phyloP scores from a whole-genome alignment of 2,888 invertebrate species.

The Seladonia tumulorum region DNA sequence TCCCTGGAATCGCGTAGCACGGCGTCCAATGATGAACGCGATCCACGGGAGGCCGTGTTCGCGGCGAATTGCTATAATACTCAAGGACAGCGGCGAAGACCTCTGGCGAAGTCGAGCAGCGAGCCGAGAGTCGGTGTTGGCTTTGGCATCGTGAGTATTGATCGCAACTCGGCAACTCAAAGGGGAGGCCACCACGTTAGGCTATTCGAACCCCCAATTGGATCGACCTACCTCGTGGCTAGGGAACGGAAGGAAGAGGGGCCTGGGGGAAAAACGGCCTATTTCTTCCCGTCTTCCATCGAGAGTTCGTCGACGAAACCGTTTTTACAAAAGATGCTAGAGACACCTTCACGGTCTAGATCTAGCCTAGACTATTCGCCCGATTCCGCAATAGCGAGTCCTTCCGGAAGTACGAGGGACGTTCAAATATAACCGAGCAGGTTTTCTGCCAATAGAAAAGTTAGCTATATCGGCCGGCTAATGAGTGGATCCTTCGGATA shows the following conservation, averaged over 20 bases:
- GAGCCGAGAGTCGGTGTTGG: conserved; percentile 63
- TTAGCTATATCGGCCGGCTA: background rate
- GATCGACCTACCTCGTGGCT: conserved; percentile 72
- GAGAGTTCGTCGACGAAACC: conserved; percentile 19
- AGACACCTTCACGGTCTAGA: background rate
- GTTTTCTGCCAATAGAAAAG: conserved; percentile 2
- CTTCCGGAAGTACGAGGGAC: background rate
- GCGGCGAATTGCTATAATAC: conserved; percentile 32
- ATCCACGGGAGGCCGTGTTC: conserved; percentile 20
- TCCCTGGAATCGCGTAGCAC: conserved; percentile 1
- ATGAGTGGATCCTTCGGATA: no score
- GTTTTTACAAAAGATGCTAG: conserved; percentile 13
- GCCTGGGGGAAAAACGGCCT: conserved; percentile 45
- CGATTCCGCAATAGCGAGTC: background rate
- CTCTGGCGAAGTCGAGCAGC: conserved; percentile 40
- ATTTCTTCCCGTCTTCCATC: conserved; percentile 55
- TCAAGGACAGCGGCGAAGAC: conserved; percentile 64
- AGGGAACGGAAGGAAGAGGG: conserved; percentile 43
- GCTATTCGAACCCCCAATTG: conserved; percentile 76
- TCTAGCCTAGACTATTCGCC: background rate
- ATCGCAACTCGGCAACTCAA: conserved; percentile 71
- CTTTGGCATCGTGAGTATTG: conserved; percentile 74
- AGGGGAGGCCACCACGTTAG: conserved; percentile 74
- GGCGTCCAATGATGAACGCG: background rate
- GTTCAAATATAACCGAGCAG: background rate